These are phyloP conservation scores for Drosophila ercepeae DNA, from an alignment of 1,140 invertebrate genomes.

Conservation along the genomic window DNA sequence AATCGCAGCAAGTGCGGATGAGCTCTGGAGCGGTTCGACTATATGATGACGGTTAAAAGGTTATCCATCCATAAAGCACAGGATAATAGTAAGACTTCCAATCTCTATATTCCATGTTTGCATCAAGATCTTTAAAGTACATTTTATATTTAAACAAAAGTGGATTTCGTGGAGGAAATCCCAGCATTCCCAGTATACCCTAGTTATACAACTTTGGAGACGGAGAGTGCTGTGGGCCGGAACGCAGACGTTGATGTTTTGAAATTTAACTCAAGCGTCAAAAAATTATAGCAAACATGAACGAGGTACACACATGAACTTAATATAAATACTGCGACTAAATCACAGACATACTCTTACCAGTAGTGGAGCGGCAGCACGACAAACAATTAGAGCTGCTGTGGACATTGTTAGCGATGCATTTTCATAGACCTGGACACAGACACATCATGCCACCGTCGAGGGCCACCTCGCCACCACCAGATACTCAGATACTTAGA, in stretches of 20 bases:
- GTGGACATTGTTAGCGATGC: slow-evolving; percentile 70
- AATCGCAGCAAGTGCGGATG: slow-evolving; percentile 48
- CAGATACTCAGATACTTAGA: slow-evolving; percentile 19
- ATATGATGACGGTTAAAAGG: background rate
- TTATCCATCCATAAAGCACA: too few relatives aligned
- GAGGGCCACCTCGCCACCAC: slow-evolving; percentile 25
- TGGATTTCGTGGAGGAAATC: background rate
- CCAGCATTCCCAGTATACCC: slow-evolving; percentile 14
- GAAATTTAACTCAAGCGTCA: slow-evolving; percentile 78
- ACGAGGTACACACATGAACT: slow-evolving; percentile 28
- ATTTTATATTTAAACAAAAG: too few relatives aligned
- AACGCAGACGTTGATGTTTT: slow-evolving; percentile 50
- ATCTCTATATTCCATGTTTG: background rate
- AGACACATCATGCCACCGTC: slow-evolving; percentile 34
- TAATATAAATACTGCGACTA: background rate
- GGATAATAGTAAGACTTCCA: too few relatives aligned
- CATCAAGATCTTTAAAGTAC: background rate
- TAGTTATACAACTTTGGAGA: slow-evolving; percentile 15
- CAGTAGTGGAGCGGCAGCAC: slow-evolving; percentile 31
- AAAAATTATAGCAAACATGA: slow-evolving; percentile 66
- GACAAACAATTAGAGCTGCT: slow-evolving; percentile 73
- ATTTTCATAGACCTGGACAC: slow-evolving; percentile 72
- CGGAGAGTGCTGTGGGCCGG: slow-evolving; percentile 40
- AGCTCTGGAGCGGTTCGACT: slow-evolving; percentile 4
- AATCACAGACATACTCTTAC: slow-evolving; percentile 6